These are phyloP conservation scores for Galeopterus variegatus DNA, from an alignment of 2,113 vertebrate genomes.

Conservation along the genomic window DNA sequence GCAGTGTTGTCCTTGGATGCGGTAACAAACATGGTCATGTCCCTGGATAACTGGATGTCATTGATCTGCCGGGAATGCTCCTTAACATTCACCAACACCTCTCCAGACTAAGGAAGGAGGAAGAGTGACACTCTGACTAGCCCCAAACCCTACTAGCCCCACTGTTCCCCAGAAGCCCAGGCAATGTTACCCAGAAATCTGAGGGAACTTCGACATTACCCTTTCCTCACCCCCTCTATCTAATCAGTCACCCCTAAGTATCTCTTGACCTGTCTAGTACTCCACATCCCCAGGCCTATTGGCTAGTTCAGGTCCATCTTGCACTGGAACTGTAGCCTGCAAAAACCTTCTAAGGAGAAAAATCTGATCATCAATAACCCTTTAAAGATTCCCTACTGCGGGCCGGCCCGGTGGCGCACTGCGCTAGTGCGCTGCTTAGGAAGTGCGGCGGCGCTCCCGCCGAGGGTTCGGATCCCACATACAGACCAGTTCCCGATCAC, in stretches of 20 bases:
- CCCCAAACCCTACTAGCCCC: neutral
- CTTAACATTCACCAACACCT: slow-evolving; percentile 93
- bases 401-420: too few relatives aligned
- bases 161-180: neutral
- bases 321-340: neutral
- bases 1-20: slow-evolving; percentile 98
- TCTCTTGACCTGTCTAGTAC: neutral
- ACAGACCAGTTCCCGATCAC: too few relatives aligned
- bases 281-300: neutral
- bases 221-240: neutral
- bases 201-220: neutral
- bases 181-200: neutral
- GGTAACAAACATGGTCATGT: slow-evolving; percentile 97
- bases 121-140: neutral
- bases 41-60: slow-evolving; percentile 96
- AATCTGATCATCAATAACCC: neutral
- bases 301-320: neutral
- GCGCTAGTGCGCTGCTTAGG: too few relatives aligned
- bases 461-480: too few relatives aligned
- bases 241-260: neutral
- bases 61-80: slow-evolving; percentile 99
- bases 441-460: too few relatives aligned
- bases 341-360: neutral
- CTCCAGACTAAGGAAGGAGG: slow-evolving; percentile 91
- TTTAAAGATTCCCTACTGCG: neutral